phyloP scores from a whole-genome alignment of 2,113 vertebrate species.

The Nesoenas mayeri region DNA sequence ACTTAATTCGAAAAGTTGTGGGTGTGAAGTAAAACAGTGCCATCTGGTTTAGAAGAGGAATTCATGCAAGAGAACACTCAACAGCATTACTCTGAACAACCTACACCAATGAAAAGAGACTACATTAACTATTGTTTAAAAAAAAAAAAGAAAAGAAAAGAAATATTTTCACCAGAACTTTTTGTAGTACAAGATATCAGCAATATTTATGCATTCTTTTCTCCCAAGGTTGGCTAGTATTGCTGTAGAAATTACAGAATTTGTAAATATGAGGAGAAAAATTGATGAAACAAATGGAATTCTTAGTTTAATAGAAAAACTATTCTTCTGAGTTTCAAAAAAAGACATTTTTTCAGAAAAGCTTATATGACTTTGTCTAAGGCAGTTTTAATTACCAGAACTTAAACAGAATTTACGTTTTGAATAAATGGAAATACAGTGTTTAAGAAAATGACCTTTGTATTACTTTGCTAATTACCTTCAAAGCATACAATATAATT shows the following conservation, averaged over 20 bases:
- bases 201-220: neutral
- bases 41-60: constrained; percentile 24
- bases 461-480: neutral
- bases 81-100: neutral
- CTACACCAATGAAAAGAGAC: neutral
- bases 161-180: neutral
- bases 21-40: neutral
- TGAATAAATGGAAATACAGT: neutral
- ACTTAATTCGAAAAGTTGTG: neutral
- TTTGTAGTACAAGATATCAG: neutral
- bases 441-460: neutral
- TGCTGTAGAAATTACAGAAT: neutral
- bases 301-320: neutral
- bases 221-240: neutral
- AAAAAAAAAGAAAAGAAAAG: too few relatives aligned
- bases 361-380: neutral
- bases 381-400: neutral
- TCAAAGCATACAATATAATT: neutral
- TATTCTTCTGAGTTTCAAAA: neutral
- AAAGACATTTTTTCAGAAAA: neutral
- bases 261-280: neutral
- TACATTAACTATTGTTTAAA: neutral
- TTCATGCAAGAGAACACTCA: neutral
- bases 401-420: neutral
- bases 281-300: neutral